phyloP scores from a whole-genome alignment of 2,113 vertebrate species.

The Rhinopomastus cyanomelas region DNA sequence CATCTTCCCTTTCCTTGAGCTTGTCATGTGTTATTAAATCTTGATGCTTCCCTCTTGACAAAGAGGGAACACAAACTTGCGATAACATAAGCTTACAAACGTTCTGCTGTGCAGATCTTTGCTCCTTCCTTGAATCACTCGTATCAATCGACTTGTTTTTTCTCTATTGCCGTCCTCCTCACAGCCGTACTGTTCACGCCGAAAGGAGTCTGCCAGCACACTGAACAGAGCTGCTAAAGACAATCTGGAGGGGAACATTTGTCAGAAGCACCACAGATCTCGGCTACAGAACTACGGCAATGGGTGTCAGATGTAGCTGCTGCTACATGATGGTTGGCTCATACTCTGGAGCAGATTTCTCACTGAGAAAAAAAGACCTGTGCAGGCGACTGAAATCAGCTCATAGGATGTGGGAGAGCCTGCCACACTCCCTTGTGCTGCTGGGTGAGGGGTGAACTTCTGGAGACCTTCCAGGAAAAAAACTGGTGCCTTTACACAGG shows the following conservation, averaged over 20 bases:
- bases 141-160: neutral
- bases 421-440: neutral
- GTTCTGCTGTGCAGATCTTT: neutral
- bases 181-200: neutral
- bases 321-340: neutral
- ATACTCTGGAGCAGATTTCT: neutral
- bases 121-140: neutral
- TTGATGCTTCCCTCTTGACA: neutral
- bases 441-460: neutral
- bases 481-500: neutral
- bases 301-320: neutral
- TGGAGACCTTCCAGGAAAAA: neutral
- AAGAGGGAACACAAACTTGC: neutral
- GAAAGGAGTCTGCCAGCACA: neutral
- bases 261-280: neutral
- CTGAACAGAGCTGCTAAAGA: rapidly evolving
- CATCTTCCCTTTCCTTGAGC: neutral
- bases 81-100: neutral
- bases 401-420: neutral
- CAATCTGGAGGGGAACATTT: neutral
- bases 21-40: neutral
- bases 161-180: neutral
- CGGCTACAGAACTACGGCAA: neutral
- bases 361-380: neutral
- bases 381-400: neutral